Conservation (phyloP, 2,888 invertebrate genomes). For the Chironomus tentans region DNA sequence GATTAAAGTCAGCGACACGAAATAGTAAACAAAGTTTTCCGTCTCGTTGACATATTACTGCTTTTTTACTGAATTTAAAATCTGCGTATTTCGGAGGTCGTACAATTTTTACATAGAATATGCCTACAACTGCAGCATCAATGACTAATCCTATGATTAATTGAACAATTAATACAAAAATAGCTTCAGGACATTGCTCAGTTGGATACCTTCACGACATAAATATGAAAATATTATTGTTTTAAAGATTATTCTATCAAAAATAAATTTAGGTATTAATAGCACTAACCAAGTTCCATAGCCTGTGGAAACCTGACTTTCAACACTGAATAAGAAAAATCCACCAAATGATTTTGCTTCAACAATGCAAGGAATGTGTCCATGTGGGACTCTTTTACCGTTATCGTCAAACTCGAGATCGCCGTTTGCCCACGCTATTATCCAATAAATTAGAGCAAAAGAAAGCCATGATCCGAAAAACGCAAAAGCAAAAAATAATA, state of each 20-base stretch:
- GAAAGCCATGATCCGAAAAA: slow-evolving; percentile 71
- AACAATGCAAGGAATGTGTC: slow-evolving; percentile 71
- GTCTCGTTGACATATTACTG: slow-evolving; percentile 77
- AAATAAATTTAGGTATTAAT: no score
- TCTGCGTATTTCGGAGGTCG: slow-evolving; percentile 47
- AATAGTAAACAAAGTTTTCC: slow-evolving; percentile 76
- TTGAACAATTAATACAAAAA: slow-evolving; percentile 82
- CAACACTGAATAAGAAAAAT: slow-evolving; percentile 81
- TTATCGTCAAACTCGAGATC: slow-evolving; percentile 55
- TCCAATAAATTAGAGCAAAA: slow-evolving; percentile 47
- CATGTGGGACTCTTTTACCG: slow-evolving; percentile 44
- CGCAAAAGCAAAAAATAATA: slow-evolving; percentile 73
- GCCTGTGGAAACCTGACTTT: slow-evolving; percentile 78
- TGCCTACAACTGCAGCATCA: slow-evolving; percentile 70
- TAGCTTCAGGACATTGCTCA: slow-evolving; percentile 82
- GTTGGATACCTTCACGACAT: slow-evolving; percentile 55
- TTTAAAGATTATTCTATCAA: background rate
- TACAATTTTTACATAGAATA: slow-evolving; percentile 85
- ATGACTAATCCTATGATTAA: slow-evolving; percentile 80
- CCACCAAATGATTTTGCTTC: slow-evolving; percentile 76
- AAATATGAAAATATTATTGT: background rate
- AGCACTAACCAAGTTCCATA: slow-evolving; percentile 48
- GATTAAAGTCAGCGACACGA: slow-evolving; percentile 80
- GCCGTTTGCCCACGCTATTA: slow-evolving; percentile 46
- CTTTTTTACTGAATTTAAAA: slow-evolving; percentile 46